Evolutionary conservation across 92 coral and sea anemone species (phyloP).

Genomic region (Muricea muricata): DNA sequence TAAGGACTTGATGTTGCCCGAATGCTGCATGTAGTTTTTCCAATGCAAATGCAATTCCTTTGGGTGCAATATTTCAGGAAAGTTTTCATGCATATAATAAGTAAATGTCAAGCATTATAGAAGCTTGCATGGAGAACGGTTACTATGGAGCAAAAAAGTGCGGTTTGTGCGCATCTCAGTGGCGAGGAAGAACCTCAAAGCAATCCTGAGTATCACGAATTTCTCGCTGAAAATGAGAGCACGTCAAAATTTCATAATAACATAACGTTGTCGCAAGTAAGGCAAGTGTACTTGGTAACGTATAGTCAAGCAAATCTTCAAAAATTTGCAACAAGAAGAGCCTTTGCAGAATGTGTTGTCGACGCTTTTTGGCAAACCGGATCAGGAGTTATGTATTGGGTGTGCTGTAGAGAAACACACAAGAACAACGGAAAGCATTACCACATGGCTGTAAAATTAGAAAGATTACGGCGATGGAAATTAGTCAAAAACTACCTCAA

Average conservation of each 20-base stretch:
- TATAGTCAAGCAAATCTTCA: constrained; percentile 44
- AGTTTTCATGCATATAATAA: no score
- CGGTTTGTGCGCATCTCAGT: neutral
- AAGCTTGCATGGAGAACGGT: neutral
- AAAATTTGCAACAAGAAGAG: constrained; percentile 41
- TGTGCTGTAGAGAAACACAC: constrained; percentile 32
- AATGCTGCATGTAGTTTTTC: no score
- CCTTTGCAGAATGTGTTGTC: constrained; percentile 43
- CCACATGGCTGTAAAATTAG: constrained; percentile 41
- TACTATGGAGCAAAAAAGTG: neutral
- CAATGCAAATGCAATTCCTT: no score
- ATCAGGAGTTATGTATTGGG: constrained; percentile 40
- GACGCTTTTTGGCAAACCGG: constrained; percentile 32
- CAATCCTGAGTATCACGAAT: neutral
- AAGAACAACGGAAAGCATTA: constrained; percentile 25
- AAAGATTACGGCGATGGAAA: constrained; percentile 2
- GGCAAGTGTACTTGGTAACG: constrained; percentile 48
- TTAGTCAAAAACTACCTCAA: neutral
- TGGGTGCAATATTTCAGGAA: no score
- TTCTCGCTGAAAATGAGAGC: neutral
- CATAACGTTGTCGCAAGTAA: neutral
- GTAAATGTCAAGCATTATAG: no score
- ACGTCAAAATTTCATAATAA: neutral
- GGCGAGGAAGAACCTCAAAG: neutral
- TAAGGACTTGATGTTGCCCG: no score